Evolutionary conservation across 2,797 vertebrate genomes (phyloP).

Genomic region (Labeo calbasu): DNA sequence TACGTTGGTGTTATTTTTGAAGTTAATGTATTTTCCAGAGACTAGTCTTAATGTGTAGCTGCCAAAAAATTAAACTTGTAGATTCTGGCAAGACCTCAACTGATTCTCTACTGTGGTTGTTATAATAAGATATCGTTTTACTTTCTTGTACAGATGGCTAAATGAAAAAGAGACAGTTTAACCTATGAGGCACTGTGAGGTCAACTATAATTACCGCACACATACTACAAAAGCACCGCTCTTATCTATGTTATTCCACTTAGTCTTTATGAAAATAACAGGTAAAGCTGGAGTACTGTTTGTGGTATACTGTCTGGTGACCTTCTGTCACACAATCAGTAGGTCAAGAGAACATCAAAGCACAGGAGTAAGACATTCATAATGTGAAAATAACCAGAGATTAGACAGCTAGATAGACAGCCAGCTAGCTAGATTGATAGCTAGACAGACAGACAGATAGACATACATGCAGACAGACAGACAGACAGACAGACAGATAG

Average conservation of each 20-base stretch:
- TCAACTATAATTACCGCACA: slow-evolving; percentile 66
- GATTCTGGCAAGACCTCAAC: slow-evolving; percentile 75
- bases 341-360: slow-evolving; percentile 28
- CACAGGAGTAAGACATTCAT: neutral
- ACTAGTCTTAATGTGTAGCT: slow-evolving; percentile 48
- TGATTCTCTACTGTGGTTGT: slow-evolving; percentile 70
- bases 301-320: slow-evolving; percentile 57
- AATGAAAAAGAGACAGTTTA: slow-evolving; percentile 58
- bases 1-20: slow-evolving; percentile 53
- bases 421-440: neutral
- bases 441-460: neutral
- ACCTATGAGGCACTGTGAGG: neutral
- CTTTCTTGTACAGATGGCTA: slow-evolving; percentile 71
- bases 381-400: slow-evolving; percentile 27
- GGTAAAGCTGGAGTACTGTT: slow-evolving; percentile 63
- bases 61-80: slow-evolving; percentile 50
- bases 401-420: neutral
- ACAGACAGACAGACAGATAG: neutral
- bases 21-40: slow-evolving; percentile 78
- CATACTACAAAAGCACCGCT: slow-evolving; percentile 76
- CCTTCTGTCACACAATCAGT: slow-evolving; percentile 7
- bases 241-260: slow-evolving; percentile 81
- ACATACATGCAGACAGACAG: neutral
- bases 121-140: slow-evolving; percentile 80
- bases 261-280: slow-evolving; percentile 58